phyloP scores from a whole-genome alignment of 2,888 invertebrate species.

The Lamellibrachia columna region DNA sequence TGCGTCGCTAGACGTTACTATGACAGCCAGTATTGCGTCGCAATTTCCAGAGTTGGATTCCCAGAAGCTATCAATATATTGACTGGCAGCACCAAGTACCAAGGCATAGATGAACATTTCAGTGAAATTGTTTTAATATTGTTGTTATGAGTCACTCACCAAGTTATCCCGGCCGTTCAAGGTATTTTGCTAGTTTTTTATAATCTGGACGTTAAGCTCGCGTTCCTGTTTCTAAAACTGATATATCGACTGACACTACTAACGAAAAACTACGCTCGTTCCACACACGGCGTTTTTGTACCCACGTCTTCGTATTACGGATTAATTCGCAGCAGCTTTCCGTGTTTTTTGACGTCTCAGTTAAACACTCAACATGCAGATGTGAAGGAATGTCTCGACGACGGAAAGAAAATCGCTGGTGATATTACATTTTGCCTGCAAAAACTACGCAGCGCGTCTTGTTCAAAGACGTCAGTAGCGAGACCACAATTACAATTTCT shows the following conservation, averaged over 20 bases:
- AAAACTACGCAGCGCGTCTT: neutral
- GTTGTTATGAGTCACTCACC: too few relatives aligned
- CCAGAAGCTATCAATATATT: too few relatives aligned
- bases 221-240: neutral
- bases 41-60: too few relatives aligned
- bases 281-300: neutral
- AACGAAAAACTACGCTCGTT: neutral
- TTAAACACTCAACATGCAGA: neutral
- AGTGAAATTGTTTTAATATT: too few relatives aligned
- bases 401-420: neutral
- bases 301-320: neutral
- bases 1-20: too few relatives aligned
- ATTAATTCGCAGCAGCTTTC: neutral
- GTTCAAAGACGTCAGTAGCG: neutral
- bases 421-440: neutral
- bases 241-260: neutral
- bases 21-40: too few relatives aligned
- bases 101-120: too few relatives aligned
- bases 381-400: neutral
- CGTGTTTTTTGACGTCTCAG: neutral
- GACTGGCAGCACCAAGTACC: too few relatives aligned
- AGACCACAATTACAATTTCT: neutral
- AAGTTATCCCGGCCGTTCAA: too few relatives aligned
- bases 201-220: neutral
- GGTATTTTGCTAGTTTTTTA: neutral